Conservation (phyloP, 1,140 invertebrate species). For the Aphelinus atriplicis region DNA sequence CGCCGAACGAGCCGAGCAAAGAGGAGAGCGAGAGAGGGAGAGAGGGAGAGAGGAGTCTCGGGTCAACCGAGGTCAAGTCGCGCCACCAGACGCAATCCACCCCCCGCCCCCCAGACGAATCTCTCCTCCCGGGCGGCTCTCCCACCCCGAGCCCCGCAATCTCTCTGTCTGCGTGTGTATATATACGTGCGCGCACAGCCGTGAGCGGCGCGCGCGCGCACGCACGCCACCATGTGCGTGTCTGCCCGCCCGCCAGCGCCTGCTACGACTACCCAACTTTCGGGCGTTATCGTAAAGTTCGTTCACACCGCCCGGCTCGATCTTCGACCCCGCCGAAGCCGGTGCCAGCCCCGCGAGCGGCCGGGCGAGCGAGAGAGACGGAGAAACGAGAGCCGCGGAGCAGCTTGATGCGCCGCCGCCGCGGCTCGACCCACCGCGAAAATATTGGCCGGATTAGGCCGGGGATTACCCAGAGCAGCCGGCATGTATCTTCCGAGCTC, state of each 20-base stretch:
- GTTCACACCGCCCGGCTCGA: constrained; percentile 51
- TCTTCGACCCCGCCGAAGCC: constrained; percentile 36
- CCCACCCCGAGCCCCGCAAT: constrained; percentile 32
- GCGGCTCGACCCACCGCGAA: constrained; percentile 7
- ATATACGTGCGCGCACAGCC: background rate
- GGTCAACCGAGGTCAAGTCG: constrained; percentile 65
- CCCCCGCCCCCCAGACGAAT: constrained; percentile 41
- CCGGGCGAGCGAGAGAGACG: background rate
- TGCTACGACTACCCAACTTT: constrained; percentile 43
- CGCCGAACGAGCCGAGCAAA: constrained; percentile 37
- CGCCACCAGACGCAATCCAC: constrained; percentile 62
- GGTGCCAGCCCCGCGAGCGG: background rate
- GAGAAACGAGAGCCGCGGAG: constrained; percentile 27
- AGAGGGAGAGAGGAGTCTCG: constrained; percentile 50
- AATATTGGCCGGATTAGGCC: constrained; percentile 27
- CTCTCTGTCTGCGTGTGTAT: constrained; percentile 14
- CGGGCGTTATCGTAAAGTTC: constrained; percentile 51
- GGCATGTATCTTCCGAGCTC: no score
- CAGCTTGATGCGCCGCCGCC: constrained; percentile 14
- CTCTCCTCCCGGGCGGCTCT: constrained; percentile 32
- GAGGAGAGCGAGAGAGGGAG: constrained; percentile 33
- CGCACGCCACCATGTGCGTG: constrained; percentile 56
- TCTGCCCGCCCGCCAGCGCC: constrained; percentile 51
- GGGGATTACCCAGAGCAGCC: background rate
- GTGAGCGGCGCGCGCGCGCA: constrained; percentile 31